Evolutionary conservation across 2,888 invertebrate genomes (phyloP), one percentile per base, ranked within the genome.

Genomic region (Eustalomyia histrio): DNA sequence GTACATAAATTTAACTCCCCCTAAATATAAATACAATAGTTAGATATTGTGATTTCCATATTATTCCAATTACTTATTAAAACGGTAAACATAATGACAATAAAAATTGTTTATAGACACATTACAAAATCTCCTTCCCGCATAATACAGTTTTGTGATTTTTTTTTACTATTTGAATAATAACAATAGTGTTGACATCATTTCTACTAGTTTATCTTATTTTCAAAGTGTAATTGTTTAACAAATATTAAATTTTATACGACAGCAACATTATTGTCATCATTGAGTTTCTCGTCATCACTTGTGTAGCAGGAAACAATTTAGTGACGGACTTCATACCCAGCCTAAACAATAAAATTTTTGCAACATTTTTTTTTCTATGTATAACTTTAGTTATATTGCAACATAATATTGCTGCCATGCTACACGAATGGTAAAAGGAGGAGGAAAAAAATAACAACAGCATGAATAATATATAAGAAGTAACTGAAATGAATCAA

Each of bases 61-160:
- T 71, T 71, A 75, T 81, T 78, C 71, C 81, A 81, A 81, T 81
- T 81, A 78, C 64, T 81, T 78, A 75, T 71, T 67, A 81, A 69
- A 81, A 78, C 78, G 81, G 81, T 78, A 81, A 78, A 71, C 78
- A 78, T 81, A 74, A 81, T 69, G 81, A 78, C 81, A 71, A 81
- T 81, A 81, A 78, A 81, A 78, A 71, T 78, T 78, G 74, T 78
- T 81, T 75, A 78, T 67, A 71, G 74, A 75, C 76, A 81, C 71
- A 71, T 76, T 65, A 73, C 10, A 47, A 58, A 69, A 35, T 78
- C 35, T 60, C 80, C 29, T n/a, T 63, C 52, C 35, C 47, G 9
- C 16, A 65, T 29, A 7, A 64, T 55, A 78, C 47, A 50, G 50
- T 57, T 57, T 18, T 55, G 14, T 16, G 3, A 57, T 57, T 24